Base-by-base conservation (phyloP, 1,140 invertebrate genomes). In the Carcinoscorpius rotundicauda region DNA sequence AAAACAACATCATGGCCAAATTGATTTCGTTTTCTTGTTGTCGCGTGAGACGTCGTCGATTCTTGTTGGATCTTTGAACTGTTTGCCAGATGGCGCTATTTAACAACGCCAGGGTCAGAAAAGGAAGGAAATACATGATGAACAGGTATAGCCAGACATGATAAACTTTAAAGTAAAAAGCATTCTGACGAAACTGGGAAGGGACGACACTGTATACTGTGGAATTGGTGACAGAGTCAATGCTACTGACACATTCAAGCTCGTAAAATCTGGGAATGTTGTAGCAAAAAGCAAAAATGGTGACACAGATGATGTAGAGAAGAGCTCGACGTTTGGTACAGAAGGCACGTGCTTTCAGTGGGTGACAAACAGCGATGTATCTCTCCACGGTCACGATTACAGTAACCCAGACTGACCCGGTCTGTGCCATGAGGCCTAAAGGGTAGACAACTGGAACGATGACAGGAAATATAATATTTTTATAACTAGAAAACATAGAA, bases 361-460 rank as follows among this genome's bases (percentile, higher is more conserved):
- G 94, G 77, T 96, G 91, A 75, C 94, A 97, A 0, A 98, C 95
- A 2, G 94, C 95, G 56, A 98, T 89, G 79, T 93, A 98, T 59
- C 95, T 82, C 77, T 98, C 95, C 70, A 97, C 82, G 0, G 95
- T 97, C 55, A 98, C 95, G 2, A 91, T 91, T 58, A 98, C 83
- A 0, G 95, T 97, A 68, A 97, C 82, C 80, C 97, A 98, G 58
- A 96, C 91, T 11, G 91, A 93, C 51, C 91, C 91, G 55, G 93
- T 95, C 69, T 83, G 93, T 10, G 91, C 88, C 4, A 88, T 88
- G 71, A 91, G 83, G 2, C 88, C 91, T 9, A 96, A 76, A 1
- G 93, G 93, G 75, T 91, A 98, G 4, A 92, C 82, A 66, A 86
- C 85, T 3, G 85, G 85, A 10, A 90, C 88, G 66, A 93, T 83